Conservation (phyloP, 2,888 invertebrate species). For the Sturmia bella region DNA sequence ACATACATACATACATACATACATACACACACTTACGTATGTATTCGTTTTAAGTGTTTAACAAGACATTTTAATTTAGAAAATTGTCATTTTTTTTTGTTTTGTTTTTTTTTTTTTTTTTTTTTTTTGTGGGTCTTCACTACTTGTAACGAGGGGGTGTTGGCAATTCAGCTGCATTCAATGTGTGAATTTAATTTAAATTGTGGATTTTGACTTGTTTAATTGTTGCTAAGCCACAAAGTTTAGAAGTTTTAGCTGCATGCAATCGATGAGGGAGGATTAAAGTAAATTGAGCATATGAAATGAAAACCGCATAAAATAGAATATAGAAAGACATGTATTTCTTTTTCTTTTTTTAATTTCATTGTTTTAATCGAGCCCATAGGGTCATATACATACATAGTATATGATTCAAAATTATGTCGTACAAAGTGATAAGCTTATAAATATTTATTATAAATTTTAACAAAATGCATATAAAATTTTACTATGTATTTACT, state of each 20-base stretch:
- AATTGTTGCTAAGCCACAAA: conserved; percentile 54
- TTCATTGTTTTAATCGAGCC: too few species aligned
- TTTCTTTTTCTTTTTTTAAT: too few species aligned
- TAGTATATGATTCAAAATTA: too few species aligned
- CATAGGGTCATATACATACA: too few species aligned
- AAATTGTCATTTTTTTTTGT: conserved; percentile 33
- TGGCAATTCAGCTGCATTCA: conserved; percentile 39
- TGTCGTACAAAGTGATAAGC: too few species aligned
- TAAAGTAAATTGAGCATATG: conserved; percentile 57
- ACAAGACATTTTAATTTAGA: conserved; percentile 60
- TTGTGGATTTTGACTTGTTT: conserved; percentile 37
- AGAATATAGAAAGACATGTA: background rate
- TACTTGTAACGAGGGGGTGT: conserved; percentile 12
- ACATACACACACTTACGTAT: too few species aligned
- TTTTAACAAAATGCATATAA: too few species aligned
- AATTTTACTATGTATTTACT: too few species aligned
- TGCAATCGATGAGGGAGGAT: conserved; percentile 53
- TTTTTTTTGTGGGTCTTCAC: background rate
- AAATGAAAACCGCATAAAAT: conserved; percentile 15
- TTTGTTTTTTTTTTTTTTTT: background rate
- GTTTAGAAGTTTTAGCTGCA: conserved; percentile 27
- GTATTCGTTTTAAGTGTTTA: conserved; percentile 44
- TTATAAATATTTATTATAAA: too few species aligned
- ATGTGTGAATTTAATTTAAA: conserved; percentile 53
- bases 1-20: too few species aligned